These are phyloP conservation scores for Ataeniobius toweri DNA, from an alignment of 2,797 vertebrate genomes.

Conservation along the genomic window DNA sequence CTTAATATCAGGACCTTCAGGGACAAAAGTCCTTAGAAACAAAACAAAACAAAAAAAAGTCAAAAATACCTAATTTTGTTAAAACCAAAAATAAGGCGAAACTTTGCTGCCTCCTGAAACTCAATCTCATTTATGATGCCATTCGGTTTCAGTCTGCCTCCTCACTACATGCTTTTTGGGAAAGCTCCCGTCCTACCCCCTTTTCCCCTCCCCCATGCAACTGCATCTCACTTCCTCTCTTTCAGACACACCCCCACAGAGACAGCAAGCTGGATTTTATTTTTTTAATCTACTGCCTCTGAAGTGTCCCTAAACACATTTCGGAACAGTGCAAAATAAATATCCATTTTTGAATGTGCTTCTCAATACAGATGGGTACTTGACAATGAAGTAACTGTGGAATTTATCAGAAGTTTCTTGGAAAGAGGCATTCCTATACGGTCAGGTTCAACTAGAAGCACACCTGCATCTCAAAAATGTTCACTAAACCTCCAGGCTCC, in stretches of 20 bases:
- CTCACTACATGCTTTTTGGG: constrained; percentile 63
- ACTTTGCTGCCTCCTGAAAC: constrained; percentile 28
- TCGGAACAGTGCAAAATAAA: constrained; percentile 20
- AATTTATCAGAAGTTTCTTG: constrained; percentile 32
- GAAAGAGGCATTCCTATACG: constrained; percentile 13
- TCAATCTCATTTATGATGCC: constrained; percentile 45
- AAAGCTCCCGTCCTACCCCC: constrained; percentile 65
- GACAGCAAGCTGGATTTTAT: constrained; percentile 48
- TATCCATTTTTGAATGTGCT: constrained; percentile 10
- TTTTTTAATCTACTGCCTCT: constrained; percentile 30
- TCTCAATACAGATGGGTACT: constrained; percentile 5
- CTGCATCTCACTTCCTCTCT: constrained; percentile 74
- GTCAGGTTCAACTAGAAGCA: constrained; percentile 6
- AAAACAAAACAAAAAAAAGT: background rate
- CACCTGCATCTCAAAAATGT: constrained; percentile 14
- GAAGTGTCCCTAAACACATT: constrained; percentile 38
- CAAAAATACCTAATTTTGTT: background rate
- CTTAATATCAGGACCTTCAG: constrained; percentile 3
- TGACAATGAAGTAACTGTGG: constrained; percentile 12
- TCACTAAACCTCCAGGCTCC: constrained; percentile 4
- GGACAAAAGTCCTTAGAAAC: constrained; percentile 9
- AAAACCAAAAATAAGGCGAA: background rate
- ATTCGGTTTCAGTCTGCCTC: constrained; percentile 55
- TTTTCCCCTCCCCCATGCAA: constrained; percentile 72
- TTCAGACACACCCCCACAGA: constrained; percentile 73